Evolutionary conservation across 2,888 invertebrate species (phyloP).

Genomic region (Morinoia aosen): DNA sequence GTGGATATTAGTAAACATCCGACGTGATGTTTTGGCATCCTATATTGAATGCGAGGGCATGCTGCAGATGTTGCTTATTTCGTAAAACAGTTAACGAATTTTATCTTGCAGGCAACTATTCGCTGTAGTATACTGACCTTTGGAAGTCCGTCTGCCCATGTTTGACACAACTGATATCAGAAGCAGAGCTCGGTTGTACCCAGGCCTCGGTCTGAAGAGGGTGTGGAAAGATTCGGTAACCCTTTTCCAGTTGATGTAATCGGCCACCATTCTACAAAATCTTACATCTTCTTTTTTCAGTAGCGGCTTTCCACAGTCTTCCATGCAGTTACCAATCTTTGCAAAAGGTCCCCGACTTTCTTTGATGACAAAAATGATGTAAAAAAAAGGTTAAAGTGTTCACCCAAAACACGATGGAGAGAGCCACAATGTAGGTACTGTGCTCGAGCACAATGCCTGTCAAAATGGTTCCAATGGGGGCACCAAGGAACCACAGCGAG

Average conservation of each 20-base stretch:
- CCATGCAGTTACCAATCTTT: slow-evolving; percentile 29
- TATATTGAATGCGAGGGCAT: no score
- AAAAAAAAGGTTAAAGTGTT: slow-evolving; percentile 67
- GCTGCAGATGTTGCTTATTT: no score
- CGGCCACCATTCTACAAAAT: slow-evolving; percentile 67
- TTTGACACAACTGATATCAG: slow-evolving; percentile 57
- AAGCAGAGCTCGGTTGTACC: slow-evolving; percentile 65
- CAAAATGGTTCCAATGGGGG: slow-evolving; percentile 69
- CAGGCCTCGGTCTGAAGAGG: slow-evolving; percentile 84
- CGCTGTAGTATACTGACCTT: slow-evolving; percentile 45
- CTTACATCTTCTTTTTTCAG: slow-evolving; percentile 52
- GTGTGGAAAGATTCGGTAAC: slow-evolving; percentile 84
- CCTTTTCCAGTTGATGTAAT: slow-evolving; percentile 76
- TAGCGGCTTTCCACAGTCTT: not conserved
- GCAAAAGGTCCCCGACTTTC: slow-evolving; percentile 61
- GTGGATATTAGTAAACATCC: no score
- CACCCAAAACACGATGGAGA: slow-evolving; percentile 68
- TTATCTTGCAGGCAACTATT: no score
- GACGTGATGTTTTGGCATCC: no score
- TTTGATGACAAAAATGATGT: slow-evolving; percentile 68
- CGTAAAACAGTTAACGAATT: no score
- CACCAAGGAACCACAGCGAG: slow-evolving; percentile 72
- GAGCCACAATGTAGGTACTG: slow-evolving; percentile 68
- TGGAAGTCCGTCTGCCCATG: slow-evolving; percentile 56
- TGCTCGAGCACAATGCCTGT: slow-evolving; percentile 68